Base-by-base conservation (phyloP, 2,888 invertebrate genomes). In the Brachyopa scutellaris region DNA sequence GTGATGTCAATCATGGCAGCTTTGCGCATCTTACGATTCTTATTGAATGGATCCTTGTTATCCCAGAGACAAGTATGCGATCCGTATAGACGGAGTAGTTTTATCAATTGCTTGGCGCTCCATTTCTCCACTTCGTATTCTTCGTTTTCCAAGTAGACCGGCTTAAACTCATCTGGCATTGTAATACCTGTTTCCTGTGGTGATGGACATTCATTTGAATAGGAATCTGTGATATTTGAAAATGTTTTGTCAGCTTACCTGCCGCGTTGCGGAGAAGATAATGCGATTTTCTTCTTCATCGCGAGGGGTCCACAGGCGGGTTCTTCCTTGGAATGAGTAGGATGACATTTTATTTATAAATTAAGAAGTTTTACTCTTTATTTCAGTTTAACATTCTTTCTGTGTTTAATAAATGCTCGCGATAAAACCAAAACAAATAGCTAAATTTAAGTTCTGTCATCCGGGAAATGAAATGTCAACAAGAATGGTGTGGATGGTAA, bases 11-110 rank as follows among this genome's bases (percentile, higher is more conserved):
- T 55, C 42, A 86, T 67, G 2, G 87, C 86, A 0, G 86, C 86
- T 15, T 85, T 84, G 0, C 87, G 86, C 72, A 86, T 74, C 49
- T 85, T 84, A 0, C 85, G 84, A 64, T 85, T 86, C 13, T 80
- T 83, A 64, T 87, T 85, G 49, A 85, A 85, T 8, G 84, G 73
- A 55, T 86, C 84, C 2, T 69, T 33, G 6, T 79, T 64, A 67
- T 87, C 86, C 86, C 86, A 86, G 0, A 87, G 84, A 11, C 86
- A 86, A 0, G 85, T 85, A 73, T 86, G 86, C 0, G 85, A 85
- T 0, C 85, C 86, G 51, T 86, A 87, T 2, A 86, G 72, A 1
- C 86, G 84, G 8, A 87, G 53, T 4, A 87, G 69, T 21, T 85
- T 84, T 40, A 85, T 84, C 13, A 86, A 57, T 19, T 86, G 84